Conservation (phyloP, 1,140 invertebrate species). For the Cherax destructor region DNA sequence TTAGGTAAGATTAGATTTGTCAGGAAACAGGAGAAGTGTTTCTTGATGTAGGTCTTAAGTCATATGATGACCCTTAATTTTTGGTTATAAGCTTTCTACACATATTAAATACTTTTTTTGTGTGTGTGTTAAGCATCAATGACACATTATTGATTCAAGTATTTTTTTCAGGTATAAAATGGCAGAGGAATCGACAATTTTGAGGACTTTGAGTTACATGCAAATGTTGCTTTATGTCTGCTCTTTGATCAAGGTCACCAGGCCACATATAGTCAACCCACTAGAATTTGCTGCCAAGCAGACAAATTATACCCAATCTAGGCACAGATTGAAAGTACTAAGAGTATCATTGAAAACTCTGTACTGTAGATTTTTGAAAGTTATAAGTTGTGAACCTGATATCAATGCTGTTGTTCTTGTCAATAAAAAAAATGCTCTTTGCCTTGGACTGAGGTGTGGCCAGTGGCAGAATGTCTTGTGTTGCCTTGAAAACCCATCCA, state of each 20-base stretch:
- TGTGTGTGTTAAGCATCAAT: no score
- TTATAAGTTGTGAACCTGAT: conserved; percentile 28
- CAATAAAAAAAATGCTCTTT: conserved; percentile 24
- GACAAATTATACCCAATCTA: conserved; percentile 2
- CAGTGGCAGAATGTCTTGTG: conserved; percentile 39
- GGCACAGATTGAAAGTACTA: conserved; percentile 2
- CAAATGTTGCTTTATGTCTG: conserved; percentile 35
- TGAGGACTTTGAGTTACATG: not conserved
- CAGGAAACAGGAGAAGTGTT: no score
- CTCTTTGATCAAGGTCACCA: conserved; percentile 29
- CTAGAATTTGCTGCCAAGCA: conserved; percentile 13
- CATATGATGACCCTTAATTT: no score
- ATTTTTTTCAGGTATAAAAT: not conserved
- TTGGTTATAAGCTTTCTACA: no score
- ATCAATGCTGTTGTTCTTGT: conserved; percentile 46
- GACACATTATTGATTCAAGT: no score
- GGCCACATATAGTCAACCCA: conserved; percentile 43
- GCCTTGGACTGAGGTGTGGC: conserved; percentile 24
- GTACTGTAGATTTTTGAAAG: not conserved
- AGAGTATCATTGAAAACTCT: conserved; percentile 22
- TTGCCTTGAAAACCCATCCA: not conserved
- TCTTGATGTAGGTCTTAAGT: no score
- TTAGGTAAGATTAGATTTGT: no score
- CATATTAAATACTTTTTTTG: no score
- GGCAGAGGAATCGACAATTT: not conserved